These are phyloP conservation scores for Chloebia gouldiae DNA, from an alignment of 2,113 vertebrate genomes.

Conservation along the genomic window DNA sequence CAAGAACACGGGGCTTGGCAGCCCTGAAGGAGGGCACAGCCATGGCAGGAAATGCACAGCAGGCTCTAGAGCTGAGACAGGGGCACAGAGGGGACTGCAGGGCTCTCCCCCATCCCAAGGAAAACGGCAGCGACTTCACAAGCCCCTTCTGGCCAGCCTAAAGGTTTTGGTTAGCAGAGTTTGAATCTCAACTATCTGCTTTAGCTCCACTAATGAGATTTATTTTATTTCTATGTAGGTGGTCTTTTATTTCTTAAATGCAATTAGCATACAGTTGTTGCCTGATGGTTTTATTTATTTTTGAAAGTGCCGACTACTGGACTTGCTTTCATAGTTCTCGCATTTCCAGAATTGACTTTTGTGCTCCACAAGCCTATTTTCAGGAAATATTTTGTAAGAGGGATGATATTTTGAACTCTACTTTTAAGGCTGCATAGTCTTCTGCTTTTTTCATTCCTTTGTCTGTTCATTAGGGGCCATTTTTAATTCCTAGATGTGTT, in stretches of 20 bases:
- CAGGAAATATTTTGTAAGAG: conserved; percentile 59
- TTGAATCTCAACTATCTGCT: neutral
- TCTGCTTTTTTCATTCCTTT: conserved; percentile 46
- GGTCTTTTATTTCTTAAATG: conserved; percentile 41
- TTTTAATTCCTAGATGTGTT: conserved; percentile 48
- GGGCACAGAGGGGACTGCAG: neutral
- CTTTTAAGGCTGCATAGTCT: conserved; percentile 44
- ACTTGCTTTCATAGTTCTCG: conserved; percentile 50
- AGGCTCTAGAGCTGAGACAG: accelerated
- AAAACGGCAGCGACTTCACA: neutral
- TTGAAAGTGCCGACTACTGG: conserved; percentile 52
- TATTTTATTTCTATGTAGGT: conserved; percentile 39
- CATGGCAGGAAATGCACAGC: neutral
- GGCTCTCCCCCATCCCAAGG: neutral
- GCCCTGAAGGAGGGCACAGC: neutral
- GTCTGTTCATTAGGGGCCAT: conserved; percentile 24
- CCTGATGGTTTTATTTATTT: conserved; percentile 56
- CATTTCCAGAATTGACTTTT: conserved; percentile 46
- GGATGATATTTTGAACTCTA: conserved; percentile 23
- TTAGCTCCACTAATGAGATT: conserved; percentile 11
- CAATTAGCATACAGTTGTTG: conserved; percentile 58
- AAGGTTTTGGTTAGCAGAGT: neutral
- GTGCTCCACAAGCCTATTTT: conserved; percentile 42
- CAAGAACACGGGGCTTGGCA: neutral
- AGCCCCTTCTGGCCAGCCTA: neutral